Evolutionary conservation across 2,113 vertebrate genomes (phyloP).

Genomic region (Nerophis ophidion): DNA sequence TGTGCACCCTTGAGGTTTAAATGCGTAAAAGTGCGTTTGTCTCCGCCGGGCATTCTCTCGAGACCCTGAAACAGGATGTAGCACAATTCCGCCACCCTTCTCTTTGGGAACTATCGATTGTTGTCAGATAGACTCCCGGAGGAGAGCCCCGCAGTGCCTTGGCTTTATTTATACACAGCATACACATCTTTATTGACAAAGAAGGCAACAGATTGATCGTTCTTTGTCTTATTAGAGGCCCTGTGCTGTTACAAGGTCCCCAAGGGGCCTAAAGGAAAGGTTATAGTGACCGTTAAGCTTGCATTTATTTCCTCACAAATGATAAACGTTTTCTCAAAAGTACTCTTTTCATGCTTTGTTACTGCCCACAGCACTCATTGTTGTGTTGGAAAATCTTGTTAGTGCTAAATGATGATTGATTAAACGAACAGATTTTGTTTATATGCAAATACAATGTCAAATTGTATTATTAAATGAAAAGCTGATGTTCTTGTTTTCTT

Average conservation of each 20-base stretch:
- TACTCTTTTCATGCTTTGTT: too few species aligned
- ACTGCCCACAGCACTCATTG: too few species aligned
- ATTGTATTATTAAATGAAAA: too few species aligned
- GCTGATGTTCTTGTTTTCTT: too few species aligned
- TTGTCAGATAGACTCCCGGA: slow-evolving; percentile 29
- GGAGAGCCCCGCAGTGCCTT: slow-evolving; percentile 18
- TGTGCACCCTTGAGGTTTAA: slow-evolving; percentile 16
- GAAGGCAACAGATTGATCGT: slow-evolving; percentile 16
- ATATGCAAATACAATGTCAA: too few species aligned
- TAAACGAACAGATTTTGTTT: too few species aligned
- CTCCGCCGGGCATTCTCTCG: slow-evolving; percentile 12
- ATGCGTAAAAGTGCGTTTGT: slow-evolving; percentile 16
- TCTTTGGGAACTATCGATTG: slow-evolving; percentile 42
- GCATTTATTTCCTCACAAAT: too few species aligned
- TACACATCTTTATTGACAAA: slow-evolving; percentile 18
- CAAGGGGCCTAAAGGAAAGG: not conserved
- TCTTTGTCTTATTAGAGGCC: slow-evolving; percentile 19
- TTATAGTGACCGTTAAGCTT: too few species aligned
- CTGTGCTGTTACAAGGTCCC: slow-evolving; percentile 10
- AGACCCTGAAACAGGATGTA: slow-evolving; percentile 29
- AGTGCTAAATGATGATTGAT: too few species aligned
- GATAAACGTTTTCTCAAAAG: too few species aligned
- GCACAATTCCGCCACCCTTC: slow-evolving; percentile 10
- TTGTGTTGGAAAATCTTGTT: too few species aligned
- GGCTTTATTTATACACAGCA: slow-evolving; percentile 28